These are phyloP conservation scores for Tamias sibiricus DNA, from an alignment of 2,113 vertebrate species.

Conservation along the genomic window DNA sequence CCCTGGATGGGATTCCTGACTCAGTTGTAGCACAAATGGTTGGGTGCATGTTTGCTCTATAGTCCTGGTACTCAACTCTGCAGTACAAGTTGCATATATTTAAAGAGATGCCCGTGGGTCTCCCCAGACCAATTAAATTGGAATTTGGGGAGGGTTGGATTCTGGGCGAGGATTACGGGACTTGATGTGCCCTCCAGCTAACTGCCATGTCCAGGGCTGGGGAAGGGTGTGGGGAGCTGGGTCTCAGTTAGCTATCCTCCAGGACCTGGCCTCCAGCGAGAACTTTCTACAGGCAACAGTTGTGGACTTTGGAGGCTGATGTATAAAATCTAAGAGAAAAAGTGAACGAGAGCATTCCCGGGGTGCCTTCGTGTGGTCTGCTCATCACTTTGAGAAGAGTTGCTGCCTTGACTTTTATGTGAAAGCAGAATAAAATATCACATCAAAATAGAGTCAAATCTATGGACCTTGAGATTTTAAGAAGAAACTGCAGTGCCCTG, in stretches of 20 bases:
- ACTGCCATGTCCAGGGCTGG: not conserved
- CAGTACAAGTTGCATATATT: not conserved
- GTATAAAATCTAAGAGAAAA: not conserved
- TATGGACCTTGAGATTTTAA: not conserved
- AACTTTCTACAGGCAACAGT: not conserved
- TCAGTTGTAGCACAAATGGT: not conserved
- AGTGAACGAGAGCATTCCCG: not conserved
- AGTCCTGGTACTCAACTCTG: not conserved
- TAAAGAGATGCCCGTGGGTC: not conserved
- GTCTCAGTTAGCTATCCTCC: not conserved
- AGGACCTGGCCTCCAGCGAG: not conserved
- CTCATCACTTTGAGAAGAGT: not conserved
- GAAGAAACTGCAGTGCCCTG: not conserved
- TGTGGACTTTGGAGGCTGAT: not conserved
- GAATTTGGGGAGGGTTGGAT: not conserved
- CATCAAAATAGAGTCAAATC: not conserved
- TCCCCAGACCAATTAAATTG: not conserved
- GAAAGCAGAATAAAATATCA: not conserved
- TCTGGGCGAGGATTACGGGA: not conserved
- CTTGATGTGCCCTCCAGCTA: not conserved
- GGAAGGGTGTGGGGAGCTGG: not conserved
- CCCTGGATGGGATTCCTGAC: not conserved
- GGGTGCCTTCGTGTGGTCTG: not conserved
- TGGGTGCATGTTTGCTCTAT: not conserved
- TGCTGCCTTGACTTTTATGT: conserved; percentile 1